Conservation (phyloP, 2,888 invertebrate genomes). For the Hypena proboscidalis region DNA sequence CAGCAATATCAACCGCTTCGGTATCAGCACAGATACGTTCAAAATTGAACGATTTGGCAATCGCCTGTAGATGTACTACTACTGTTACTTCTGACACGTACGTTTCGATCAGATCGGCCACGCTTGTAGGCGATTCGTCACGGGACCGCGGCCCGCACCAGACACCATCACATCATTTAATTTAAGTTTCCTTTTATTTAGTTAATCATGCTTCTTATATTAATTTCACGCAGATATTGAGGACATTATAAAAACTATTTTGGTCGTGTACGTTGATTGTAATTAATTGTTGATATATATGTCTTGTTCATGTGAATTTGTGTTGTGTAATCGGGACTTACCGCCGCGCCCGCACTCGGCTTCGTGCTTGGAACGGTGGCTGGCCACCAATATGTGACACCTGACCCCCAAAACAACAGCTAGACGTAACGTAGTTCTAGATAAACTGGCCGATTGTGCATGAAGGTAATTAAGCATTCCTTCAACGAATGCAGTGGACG, state of each 20-base stretch:
- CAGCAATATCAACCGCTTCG: constrained; percentile 55
- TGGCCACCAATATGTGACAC: constrained; percentile 75
- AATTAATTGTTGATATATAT: constrained; percentile 64
- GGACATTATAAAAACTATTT: constrained; percentile 80
- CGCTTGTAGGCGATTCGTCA: constrained; percentile 43
- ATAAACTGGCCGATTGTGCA: constrained; percentile 73
- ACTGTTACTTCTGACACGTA: too few relatives aligned
- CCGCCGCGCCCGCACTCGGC: constrained; percentile 81
- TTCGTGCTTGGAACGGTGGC: constrained; percentile 75
- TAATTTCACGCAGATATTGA: constrained; percentile 66
- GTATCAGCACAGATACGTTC: constrained; percentile 51
- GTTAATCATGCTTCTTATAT: constrained; percentile 74
- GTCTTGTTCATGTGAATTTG: constrained; percentile 85
- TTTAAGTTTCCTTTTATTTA: constrained; percentile 54
- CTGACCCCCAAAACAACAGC: constrained; percentile 66
- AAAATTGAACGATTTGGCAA: constrained; percentile 26
- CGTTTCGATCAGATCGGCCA: constrained; percentile 19
- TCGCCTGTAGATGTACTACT: constrained; percentile 22
- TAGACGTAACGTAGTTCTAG: constrained; percentile 78
- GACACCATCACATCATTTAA: constrained; percentile 54
- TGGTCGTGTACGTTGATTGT: constrained; percentile 81
- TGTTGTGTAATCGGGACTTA: constrained; percentile 79
- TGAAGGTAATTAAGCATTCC: constrained; percentile 80
- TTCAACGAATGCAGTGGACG: constrained; percentile 75
- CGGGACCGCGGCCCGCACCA: constrained; percentile 72